A percentile compares a stretch with the other conserved stretches of the same genome.
Evolutionary conservation across 2,113 vertebrate genomes (phyloP).

Genomic region (Malurus alboscapulatus): DNA sequence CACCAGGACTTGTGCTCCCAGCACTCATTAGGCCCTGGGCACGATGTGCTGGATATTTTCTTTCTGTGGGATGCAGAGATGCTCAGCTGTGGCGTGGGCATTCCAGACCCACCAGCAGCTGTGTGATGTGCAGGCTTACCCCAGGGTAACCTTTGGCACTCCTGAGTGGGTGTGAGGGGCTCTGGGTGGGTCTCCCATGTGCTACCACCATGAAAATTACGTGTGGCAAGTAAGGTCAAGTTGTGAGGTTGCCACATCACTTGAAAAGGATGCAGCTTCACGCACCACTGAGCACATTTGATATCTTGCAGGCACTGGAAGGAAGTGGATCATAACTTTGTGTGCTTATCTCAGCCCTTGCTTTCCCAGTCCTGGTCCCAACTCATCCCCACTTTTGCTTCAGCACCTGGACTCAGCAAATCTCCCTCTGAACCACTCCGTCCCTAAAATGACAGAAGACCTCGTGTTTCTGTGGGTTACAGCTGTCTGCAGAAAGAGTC

Average conservation of each 20-base stretch:
- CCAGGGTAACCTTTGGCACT: neutral
- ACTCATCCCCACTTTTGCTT: neutral
- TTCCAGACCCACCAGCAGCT: neutral
- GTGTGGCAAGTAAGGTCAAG: neutral
- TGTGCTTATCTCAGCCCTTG: neutral
- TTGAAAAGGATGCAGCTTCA: neutral
- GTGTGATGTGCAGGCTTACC: fast-evolving
- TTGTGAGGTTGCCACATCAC: neutral
- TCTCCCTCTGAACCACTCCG: neutral
- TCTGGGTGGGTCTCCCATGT: fast-evolving
- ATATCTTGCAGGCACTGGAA: neutral
- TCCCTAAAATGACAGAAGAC: neutral
- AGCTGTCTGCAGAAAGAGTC: neutral
- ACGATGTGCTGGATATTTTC: neutral
- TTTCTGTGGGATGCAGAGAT: neutral
- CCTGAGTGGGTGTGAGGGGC: neutral
- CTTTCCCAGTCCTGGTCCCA: neutral
- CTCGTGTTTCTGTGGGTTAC: neutral
- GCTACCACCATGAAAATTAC: neutral
- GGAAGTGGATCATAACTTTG: neutral
- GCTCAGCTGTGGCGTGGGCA: fast-evolving
- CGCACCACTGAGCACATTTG: neutral
- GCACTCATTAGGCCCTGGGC: neutral
- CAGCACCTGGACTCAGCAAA: neutral
- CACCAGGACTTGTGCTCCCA: fast-evolving